Base-by-base conservation (phyloP, 2,113 vertebrate genomes). In the Spea multiplicata region DNA sequence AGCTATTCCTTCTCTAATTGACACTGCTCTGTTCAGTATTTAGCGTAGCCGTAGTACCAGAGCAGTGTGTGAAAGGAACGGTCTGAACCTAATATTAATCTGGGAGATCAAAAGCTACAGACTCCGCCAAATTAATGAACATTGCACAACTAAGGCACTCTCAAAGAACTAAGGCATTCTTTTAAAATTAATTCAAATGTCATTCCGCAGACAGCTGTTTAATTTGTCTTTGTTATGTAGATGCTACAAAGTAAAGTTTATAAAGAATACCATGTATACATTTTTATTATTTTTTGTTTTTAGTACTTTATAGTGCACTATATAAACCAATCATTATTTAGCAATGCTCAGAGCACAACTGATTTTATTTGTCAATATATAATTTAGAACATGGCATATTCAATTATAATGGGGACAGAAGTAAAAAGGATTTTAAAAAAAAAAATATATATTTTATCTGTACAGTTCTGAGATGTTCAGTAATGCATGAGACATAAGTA, bases 1-100 rank as follows among this genome's bases (percentile, higher is more conserved):
- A 72, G 76, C 66, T 59, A 71, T 72, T 78, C 66, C 68, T 61
- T 55, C 30, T 72, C 69, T 78, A 78, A 78, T 78, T 78, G 76
- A 61, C 76, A 66, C 48, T 66, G 68, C 76, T 78, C 55, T 78
- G 48, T 71, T 64, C 69, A 72, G 69, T 69, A 62, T 66, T 78
- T 17, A 72, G 69, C 48, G 5, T 4, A 13, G 8, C 47, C 17
- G 47, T 64, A 78, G 72, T 71, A 69, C 44, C 47, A 78, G 76
- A 55, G 49, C 16, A 71, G 48, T 69, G 30, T 72, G 72, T 72
- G 30, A 64, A 78, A 78, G 52, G 49, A 47, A 78, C 72, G 61
- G 52, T 62, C 68, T 65, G 48, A 78, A 72, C 48, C 68, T 66
- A 72, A 44, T 68, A 78, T 71, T 61, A 78, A 61, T 65, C 61